Evolutionary conservation across 2,797 vertebrate genomes (phyloP), one percentile per base, ranked within the genome.

Genomic region (Gymnoscopelus microlampas): DNA sequence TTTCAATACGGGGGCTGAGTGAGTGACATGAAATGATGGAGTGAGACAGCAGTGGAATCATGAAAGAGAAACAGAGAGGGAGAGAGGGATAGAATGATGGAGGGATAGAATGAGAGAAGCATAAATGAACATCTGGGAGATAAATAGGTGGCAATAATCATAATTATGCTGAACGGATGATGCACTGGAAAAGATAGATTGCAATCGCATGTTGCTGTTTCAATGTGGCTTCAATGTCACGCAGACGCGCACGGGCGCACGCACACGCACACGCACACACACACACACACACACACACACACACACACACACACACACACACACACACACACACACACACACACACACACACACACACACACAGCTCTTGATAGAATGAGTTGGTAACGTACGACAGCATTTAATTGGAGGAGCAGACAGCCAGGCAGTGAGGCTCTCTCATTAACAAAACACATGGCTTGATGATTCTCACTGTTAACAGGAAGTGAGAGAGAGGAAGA

Each of bases 111-210:
- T 13, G 49, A 14, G 49, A 51, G 49, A 51, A 51, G 49, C 50
- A 51, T 51, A 14, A 51, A 51, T 51, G 50, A 51, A 51, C 50
- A 51, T 51, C 50, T 51, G 50, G 50, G 50, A 51, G n/a, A 51
- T n/a, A 51, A 15, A 51, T 51, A 13, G 50, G 50, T 51, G 50
- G 50, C 50, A 51, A 51, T 51, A 51, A 51, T 51, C 12, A 14
- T 51, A 51, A 51, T 51, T 51, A 51, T 15, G 5, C 39, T 51
- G 50, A n/a, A 51, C 6, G 14, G 10, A 11, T 50, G 48, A 51
- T 5, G 50, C n/a, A 51, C 50, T 13, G n/a, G 39, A 51, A 51
- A 15, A 51, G 50, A 51, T 51, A 15, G 50, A 51, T 51, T 51
- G 50, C 50, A 51, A 51, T 51, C 50, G n/a, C 1, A n/a, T 51